phyloP scores from a whole-genome alignment of 2,888 invertebrate species.

The Meloe dianella region DNA sequence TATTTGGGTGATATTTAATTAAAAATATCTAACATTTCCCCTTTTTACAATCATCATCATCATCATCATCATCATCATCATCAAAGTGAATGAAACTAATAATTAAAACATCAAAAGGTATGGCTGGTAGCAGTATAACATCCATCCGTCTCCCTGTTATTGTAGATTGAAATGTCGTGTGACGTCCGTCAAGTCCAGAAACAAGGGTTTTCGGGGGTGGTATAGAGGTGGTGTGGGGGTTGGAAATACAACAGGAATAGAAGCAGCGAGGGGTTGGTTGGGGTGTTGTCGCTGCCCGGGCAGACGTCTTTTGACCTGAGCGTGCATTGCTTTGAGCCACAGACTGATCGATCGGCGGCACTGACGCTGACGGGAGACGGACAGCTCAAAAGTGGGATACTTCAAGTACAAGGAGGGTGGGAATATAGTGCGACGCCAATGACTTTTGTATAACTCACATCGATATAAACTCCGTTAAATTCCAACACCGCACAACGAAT shows the following conservation, averaged over 20 bases:
- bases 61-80: not conserved
- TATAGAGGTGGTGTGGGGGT: too few species aligned
- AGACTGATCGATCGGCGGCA: slow-evolving; percentile 59
- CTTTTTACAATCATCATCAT: not conserved
- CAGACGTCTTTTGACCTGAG: slow-evolving; percentile 61
- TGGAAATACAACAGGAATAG: slow-evolving; percentile 10
- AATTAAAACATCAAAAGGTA: slow-evolving; percentile 55
- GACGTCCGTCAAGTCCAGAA: slow-evolving; percentile 45
- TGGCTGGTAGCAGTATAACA: slow-evolving; percentile 39
- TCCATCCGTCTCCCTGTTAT: slow-evolving; percentile 25
- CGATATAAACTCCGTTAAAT: not conserved
- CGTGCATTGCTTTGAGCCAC: slow-evolving; percentile 61
- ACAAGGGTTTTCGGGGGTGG: slow-evolving; percentile 18
- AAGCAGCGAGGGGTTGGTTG: slow-evolving; percentile 31
- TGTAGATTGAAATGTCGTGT: slow-evolving; percentile 47
- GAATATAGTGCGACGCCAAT: slow-evolving; percentile 41
- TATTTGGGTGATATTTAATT: slow-evolving; percentile 3
- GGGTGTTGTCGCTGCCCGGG: slow-evolving; percentile 58
- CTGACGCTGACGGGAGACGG: slow-evolving; percentile 60
- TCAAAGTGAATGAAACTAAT: slow-evolving; percentile 41
- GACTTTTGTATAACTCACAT: slow-evolving; percentile 32
- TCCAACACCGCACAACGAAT: too few species aligned
- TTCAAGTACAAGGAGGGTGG: slow-evolving; percentile 36
- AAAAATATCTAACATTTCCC: not conserved
- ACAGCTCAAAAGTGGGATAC: slow-evolving; percentile 55